These are phyloP conservation scores for Glossosoma conforme DNA, from an alignment of 1,140 invertebrate genomes.

Conservation along the genomic window DNA sequence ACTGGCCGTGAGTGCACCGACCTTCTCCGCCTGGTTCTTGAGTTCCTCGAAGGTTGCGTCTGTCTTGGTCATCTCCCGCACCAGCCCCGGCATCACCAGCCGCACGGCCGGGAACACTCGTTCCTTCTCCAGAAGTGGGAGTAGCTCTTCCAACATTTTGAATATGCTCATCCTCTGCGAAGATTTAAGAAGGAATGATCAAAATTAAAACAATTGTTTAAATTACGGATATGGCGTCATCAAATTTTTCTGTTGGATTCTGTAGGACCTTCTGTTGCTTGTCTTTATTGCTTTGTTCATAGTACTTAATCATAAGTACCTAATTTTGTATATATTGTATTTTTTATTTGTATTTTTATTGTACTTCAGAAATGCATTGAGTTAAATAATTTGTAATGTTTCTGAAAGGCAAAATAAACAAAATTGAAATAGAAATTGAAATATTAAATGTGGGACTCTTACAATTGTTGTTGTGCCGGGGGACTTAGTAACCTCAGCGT, in stretches of 20 bases:
- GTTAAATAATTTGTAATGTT: neutral
- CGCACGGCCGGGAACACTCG: constrained; percentile 49
- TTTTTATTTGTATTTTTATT: no score
- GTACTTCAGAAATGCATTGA: no score
- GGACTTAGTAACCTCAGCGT: constrained; percentile 54
- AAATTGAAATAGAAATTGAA: neutral
- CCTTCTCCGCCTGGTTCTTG: constrained; percentile 57
- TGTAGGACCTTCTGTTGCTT: no score
- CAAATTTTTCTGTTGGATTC: no score
- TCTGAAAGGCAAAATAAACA: neutral
- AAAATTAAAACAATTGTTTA: constrained; percentile 2
- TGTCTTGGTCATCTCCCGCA: constrained; percentile 55
- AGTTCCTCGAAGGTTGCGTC: constrained; percentile 49
- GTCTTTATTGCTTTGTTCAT: no score
- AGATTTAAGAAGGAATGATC: constrained; percentile 27
- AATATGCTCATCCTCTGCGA: constrained; percentile 58
- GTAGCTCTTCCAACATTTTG: constrained; percentile 62
- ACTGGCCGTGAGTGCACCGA: constrained; percentile 58
- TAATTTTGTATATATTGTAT: no score
- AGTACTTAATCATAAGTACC: no score
- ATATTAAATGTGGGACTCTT: constrained; percentile 24
- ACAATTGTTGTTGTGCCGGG: constrained; percentile 49
- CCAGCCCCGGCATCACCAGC: constrained; percentile 59
- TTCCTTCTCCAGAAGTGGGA: constrained; percentile 50
- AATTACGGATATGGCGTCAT: neutral